Percentiles rank a stretch among this genome's conserved stretches.
Evolutionary conservation across 1,140 invertebrate genomes (phyloP).

Genomic region (Drusus annulatus): DNA sequence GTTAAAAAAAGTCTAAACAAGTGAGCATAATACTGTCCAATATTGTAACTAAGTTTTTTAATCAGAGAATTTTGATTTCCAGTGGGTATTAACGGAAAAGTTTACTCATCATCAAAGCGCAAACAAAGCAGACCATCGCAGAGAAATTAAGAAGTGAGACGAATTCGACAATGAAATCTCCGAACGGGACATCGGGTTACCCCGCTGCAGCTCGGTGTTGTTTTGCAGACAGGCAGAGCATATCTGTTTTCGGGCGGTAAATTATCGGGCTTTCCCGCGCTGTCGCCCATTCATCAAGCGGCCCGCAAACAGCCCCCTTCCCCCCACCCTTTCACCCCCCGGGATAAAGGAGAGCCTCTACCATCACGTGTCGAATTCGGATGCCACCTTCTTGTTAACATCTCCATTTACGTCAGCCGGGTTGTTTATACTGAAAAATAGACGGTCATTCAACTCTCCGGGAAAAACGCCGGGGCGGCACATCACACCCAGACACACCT

Average conservation of each 20-base stretch:
- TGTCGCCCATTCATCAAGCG: constrained; percentile 55
- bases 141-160: background rate
- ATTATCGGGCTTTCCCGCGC: constrained; percentile 49
- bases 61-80: no score
- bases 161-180: constrained; percentile 3
- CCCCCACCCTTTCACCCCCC: background rate
- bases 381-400: constrained; percentile 51
- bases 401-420: constrained; percentile 51
- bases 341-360: constrained; percentile 40
- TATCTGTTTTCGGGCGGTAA: constrained; percentile 54
- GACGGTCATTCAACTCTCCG: constrained; percentile 30
- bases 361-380: constrained; percentile 49
- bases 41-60: no score
- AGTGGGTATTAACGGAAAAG: no score
- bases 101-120: no score
- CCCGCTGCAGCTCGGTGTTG: background rate
- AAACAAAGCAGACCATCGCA: no score
- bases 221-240: constrained; percentile 46
- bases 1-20: no score
- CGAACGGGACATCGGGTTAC: background rate
- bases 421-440: constrained; percentile 49
- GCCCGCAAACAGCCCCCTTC: constrained; percentile 18
- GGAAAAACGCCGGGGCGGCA: constrained; percentile 12
- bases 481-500: background rate
- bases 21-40: no score